Percentiles rank a stretch among this genome's conserved stretches.
These are phyloP conservation scores for Cardiocondyla obscurior DNA, from an alignment of 1,140 invertebrate species.

Conservation along the genomic window DNA sequence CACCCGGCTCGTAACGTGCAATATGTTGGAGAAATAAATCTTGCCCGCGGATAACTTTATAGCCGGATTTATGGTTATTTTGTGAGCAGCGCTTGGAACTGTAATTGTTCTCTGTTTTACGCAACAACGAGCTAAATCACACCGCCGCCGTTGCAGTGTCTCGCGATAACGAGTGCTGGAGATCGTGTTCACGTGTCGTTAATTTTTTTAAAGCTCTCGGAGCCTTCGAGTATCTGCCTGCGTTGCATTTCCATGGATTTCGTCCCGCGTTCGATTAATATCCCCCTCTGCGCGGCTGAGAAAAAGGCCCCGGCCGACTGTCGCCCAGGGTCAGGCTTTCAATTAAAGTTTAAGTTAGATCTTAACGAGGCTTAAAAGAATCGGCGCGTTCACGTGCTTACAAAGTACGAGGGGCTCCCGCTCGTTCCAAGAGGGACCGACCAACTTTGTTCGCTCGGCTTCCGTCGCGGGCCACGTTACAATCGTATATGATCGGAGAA, in stretches of 20 bases:
- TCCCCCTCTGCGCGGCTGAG: neutral
- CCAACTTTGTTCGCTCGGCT: slow-evolving; percentile 39
- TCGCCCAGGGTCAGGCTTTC: slow-evolving; percentile 53
- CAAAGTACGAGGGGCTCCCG: slow-evolving; percentile 20
- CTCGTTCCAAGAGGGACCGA: slow-evolving; percentile 27
- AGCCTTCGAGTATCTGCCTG: neutral
- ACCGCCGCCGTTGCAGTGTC: neutral
- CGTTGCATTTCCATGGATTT: neutral
- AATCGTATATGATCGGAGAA: slow-evolving; percentile 16
- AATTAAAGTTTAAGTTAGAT: slow-evolving; percentile 54
- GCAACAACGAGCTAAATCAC: slow-evolving; percentile 5
- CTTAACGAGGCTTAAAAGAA: slow-evolving; percentile 61
- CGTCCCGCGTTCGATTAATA: neutral
- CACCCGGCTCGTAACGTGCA: neutral
- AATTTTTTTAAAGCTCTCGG: neutral
- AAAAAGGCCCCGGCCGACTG: slow-evolving; percentile 1
- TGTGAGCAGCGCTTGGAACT: neutral
- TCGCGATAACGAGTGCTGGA: neutral
- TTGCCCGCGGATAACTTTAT: neutral
- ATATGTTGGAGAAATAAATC: slow-evolving; percentile 26
- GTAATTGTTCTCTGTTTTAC: slow-evolving; percentile 14
- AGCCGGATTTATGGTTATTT: slow-evolving; percentile 25
- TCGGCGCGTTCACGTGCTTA: neutral
- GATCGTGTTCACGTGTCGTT: neutral
- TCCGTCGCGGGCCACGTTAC: slow-evolving; percentile 45